A percentile compares a stretch with the other conserved stretches of the same genome.
phyloP scores from a whole-genome alignment of 2,888 invertebrate genomes.

The Phortica okadai region DNA sequence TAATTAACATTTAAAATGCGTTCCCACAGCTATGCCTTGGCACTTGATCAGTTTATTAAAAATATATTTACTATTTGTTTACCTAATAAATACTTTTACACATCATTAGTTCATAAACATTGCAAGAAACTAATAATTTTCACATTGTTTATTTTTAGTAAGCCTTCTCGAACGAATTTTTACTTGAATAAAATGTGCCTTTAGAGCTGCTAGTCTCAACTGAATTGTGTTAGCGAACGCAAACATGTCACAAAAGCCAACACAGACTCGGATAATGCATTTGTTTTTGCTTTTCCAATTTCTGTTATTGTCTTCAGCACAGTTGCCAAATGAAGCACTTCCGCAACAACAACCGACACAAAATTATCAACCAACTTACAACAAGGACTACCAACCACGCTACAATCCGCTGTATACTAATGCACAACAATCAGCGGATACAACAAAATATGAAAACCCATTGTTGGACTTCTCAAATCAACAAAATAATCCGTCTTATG shows the following conservation, averaged over 20 bases:
- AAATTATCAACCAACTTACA: constrained; percentile 65
- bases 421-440: constrained; percentile 57
- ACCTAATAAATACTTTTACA: constrained; percentile 51
- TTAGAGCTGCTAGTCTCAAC: constrained; percentile 48
- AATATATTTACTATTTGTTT: constrained; percentile 44
- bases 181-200: constrained; percentile 60
- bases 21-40: constrained; percentile 3
- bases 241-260: constrained; percentile 49
- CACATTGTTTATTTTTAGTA: constrained; percentile 39
- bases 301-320: constrained; percentile 47
- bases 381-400: constrained; percentile 71
- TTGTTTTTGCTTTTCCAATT: constrained; percentile 34
- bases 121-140: not conserved
- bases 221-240: constrained; percentile 40
- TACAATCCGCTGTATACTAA: constrained; percentile 72
- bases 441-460: constrained; percentile 67
- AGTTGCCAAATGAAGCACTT: constrained; percentile 47
- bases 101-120: constrained; percentile 16
- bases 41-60: constrained; percentile 42
- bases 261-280: constrained; percentile 14
- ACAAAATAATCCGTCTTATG: constrained; percentile 49
- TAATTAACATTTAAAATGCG: constrained; percentile 26
- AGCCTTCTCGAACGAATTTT: constrained; percentile 33
- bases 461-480: constrained; percentile 61
- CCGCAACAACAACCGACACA: constrained; percentile 43